phyloP scores from a whole-genome alignment of 2,888 invertebrate genomes.

The Brenthis daphne region DNA sequence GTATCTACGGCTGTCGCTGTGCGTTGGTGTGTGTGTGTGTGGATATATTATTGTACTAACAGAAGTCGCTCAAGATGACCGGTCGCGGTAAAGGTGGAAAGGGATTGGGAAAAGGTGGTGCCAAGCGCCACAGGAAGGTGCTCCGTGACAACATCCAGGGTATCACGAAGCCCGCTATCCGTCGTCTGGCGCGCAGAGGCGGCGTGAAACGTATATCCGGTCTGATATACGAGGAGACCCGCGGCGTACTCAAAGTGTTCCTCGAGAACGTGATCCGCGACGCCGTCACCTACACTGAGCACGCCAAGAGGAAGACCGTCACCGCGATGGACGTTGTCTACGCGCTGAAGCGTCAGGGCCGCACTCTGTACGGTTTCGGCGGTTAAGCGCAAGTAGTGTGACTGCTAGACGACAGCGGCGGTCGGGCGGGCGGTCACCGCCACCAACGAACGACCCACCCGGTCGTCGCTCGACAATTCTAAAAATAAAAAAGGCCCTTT shows the following conservation, averaged over 20 bases:
- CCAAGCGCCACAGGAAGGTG: slow-evolving; percentile 91
- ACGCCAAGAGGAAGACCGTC: slow-evolving; percentile 93
- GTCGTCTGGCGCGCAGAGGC: slow-evolving; percentile 82
- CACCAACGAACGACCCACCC: too few species aligned
- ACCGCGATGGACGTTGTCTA: slow-evolving; percentile 95
- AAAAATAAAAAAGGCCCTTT: slow-evolving; percentile 29
- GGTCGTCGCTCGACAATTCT: too few species aligned
- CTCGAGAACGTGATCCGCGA: slow-evolving; percentile 92
- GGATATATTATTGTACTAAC: neutral
- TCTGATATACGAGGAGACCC: slow-evolving; percentile 81
- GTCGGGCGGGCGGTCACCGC: too few species aligned
- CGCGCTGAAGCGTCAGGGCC: slow-evolving; percentile 90
- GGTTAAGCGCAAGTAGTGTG: slow-evolving; percentile 60
- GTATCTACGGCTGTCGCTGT: too few species aligned
- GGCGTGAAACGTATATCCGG: slow-evolving; percentile 21
- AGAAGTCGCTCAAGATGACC: slow-evolving; percentile 80
- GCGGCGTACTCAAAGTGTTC: slow-evolving; percentile 90
- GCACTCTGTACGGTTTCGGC: slow-evolving; percentile 91
- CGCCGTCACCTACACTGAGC: slow-evolving; percentile 92
- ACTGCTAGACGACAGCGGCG: too few species aligned
- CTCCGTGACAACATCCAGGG: slow-evolving; percentile 90
- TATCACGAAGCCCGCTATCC: slow-evolving; percentile 89
- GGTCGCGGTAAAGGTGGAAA: slow-evolving; percentile 91
- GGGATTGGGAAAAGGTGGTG: slow-evolving; percentile 90
- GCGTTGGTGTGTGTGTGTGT: too few species aligned